These are phyloP conservation scores for Cetoscarus ocellatus DNA, from an alignment of 2,797 vertebrate species.

Conservation along the genomic window DNA sequence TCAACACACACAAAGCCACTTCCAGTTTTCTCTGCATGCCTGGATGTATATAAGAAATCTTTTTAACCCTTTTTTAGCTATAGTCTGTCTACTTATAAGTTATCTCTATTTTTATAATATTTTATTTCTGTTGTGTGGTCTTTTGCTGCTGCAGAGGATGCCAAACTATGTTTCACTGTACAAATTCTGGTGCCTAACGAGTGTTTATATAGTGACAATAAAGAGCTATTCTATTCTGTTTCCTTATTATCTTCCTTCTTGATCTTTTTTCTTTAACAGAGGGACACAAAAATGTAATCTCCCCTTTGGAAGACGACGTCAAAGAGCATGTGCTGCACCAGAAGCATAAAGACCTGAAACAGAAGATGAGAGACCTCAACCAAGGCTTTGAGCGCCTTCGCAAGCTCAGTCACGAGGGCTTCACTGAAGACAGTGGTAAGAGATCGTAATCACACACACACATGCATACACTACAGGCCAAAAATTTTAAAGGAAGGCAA, in stretches of 20 bases:
- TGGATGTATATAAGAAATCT: no score
- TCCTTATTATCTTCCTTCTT: background rate
- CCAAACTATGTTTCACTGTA: no score
- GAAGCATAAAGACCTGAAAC: slow-evolving; percentile 92
- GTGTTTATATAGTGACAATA: no score
- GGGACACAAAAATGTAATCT: slow-evolving; percentile 91
- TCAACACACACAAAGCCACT: no score
- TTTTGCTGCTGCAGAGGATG: no score
- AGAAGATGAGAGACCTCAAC: slow-evolving; percentile 90
- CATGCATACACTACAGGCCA: background rate
- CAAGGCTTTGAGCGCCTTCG: slow-evolving; percentile 94
- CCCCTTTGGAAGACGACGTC: slow-evolving; percentile 85
- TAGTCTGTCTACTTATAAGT: no score
- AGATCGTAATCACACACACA: slow-evolving; percentile 11
- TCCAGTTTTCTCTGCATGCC: no score
- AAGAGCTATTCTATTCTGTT: background rate
- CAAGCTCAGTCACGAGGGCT: slow-evolving; percentile 94
- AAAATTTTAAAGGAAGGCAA: no score
- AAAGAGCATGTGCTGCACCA: slow-evolving; percentile 86
- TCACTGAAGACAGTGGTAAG: slow-evolving; percentile 87
- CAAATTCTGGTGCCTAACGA: no score
- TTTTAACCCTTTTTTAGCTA: no score
- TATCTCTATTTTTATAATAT: no score
- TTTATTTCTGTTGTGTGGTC: no score
- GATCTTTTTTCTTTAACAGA: slow-evolving; percentile 75